phyloP scores from a whole-genome alignment of 2,797 vertebrate species.

The Cossypha polioptera region DNA sequence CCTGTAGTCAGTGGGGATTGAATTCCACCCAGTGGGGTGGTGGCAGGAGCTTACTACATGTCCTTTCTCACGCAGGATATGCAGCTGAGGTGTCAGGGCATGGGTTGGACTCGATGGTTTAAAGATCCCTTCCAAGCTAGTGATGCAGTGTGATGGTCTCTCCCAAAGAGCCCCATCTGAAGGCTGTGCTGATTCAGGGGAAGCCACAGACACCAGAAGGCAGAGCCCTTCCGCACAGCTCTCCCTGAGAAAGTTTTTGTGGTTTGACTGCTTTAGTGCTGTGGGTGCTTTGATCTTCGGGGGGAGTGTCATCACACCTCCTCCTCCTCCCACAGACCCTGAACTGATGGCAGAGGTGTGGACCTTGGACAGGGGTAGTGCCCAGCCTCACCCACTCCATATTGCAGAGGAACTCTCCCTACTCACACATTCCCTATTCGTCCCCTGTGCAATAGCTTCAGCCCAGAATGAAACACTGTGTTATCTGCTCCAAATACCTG shows the following conservation, averaged over 20 bases:
- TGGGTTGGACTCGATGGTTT: too few species aligned
- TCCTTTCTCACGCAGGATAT: background rate
- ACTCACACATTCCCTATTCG: background rate
- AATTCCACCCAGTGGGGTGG: background rate
- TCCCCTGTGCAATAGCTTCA: background rate
- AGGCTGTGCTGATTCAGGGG: background rate
- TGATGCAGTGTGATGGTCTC: background rate
- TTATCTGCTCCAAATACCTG: background rate
- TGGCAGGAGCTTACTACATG: background rate
- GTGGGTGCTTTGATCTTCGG: background rate
- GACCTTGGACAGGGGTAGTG: fast-evolving
- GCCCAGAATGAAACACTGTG: background rate
- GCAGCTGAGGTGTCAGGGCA: background rate
- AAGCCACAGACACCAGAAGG: background rate
- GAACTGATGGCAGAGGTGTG: background rate
- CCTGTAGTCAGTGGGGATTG: background rate
- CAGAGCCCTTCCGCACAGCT: background rate
- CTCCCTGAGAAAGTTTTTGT: background rate
- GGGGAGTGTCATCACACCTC: background rate
- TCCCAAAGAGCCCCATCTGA: background rate
- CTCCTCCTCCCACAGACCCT: background rate
- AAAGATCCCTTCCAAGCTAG: background rate
- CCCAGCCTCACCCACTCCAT: background rate
- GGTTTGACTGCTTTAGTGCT: background rate
- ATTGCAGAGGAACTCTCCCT: background rate